These are phyloP conservation scores for Ochropacha duplaris DNA, from an alignment of 2,888 invertebrate genomes.

Conservation along the genomic window DNA sequence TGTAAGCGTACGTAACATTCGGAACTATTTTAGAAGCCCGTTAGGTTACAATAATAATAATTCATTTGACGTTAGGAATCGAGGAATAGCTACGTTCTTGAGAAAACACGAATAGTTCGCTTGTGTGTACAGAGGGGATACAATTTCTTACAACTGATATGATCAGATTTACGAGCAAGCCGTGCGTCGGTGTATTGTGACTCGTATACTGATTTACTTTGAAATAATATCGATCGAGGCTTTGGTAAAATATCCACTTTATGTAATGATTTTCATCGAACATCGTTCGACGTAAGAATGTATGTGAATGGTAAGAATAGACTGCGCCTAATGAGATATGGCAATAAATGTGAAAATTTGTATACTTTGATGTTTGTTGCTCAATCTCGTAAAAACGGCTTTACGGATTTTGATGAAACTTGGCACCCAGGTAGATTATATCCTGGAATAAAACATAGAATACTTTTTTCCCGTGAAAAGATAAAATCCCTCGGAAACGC, in stretches of 20 bases:
- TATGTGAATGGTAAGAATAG: too few relatives aligned
- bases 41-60: neutral
- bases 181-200: neutral
- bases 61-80: neutral
- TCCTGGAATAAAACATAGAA: too few relatives aligned
- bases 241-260: neutral
- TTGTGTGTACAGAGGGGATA: neutral
- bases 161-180: conserved; percentile 4
- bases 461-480: too few relatives aligned
- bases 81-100: neutral
- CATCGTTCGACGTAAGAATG: too few relatives aligned
- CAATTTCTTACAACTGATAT: conserved; percentile 3
- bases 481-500: too few relatives aligned
- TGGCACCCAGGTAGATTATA: too few relatives aligned
- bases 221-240: neutral
- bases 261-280: neutral
- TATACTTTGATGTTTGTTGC: too few relatives aligned
- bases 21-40: neutral
- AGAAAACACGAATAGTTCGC: neutral
- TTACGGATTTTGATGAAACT: too few relatives aligned
- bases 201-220: neutral
- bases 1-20: neutral
- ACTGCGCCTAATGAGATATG: too few relatives aligned
- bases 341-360: too few relatives aligned
- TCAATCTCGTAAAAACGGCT: too few relatives aligned